A percentile compares a stretch with the other conserved stretches of the same genome.
phyloP scores from a whole-genome alignment of 2,888 invertebrate genomes.

The Corythucha ciliata region DNA sequence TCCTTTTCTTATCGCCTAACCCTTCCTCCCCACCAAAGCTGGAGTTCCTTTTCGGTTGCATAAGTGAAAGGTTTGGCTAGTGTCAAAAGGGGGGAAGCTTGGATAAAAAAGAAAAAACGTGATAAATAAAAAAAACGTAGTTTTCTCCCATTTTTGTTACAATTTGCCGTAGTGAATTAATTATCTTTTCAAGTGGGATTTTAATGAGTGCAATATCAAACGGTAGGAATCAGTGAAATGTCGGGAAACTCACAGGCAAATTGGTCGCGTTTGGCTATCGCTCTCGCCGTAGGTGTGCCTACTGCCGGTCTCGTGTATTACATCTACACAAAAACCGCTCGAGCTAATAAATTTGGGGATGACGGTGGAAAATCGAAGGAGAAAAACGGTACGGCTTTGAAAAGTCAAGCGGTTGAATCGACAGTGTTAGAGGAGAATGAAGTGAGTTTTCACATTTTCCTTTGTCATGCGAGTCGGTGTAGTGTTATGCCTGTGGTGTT shows the following conservation, averaged over 20 bases:
- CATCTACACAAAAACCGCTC: no score
- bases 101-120: no score
- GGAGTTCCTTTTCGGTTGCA: no score
- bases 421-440: conserved; percentile 11
- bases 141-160: no score
- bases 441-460: background rate
- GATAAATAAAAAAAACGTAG: no score
- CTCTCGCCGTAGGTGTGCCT: conserved; percentile 25
- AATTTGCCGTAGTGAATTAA: no score
- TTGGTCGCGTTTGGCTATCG: conserved; percentile 23
- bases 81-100: no score
- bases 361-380: conserved; percentile 7
- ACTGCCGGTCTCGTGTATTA: conserved; percentile 26
- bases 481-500: background rate
- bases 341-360: no score
- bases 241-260: conserved; percentile 17
- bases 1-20: no score
- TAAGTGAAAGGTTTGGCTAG: no score
- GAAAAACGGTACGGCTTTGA: conserved; percentile 2
- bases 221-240: conserved; percentile 13
- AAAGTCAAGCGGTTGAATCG: background rate
- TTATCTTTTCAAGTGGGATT: no score
- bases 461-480: background rate
- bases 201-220: background rate
- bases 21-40: no score